These are phyloP conservation scores for Eledona agricola DNA, from an alignment of 2,888 invertebrate genomes.

Conservation along the genomic window DNA sequence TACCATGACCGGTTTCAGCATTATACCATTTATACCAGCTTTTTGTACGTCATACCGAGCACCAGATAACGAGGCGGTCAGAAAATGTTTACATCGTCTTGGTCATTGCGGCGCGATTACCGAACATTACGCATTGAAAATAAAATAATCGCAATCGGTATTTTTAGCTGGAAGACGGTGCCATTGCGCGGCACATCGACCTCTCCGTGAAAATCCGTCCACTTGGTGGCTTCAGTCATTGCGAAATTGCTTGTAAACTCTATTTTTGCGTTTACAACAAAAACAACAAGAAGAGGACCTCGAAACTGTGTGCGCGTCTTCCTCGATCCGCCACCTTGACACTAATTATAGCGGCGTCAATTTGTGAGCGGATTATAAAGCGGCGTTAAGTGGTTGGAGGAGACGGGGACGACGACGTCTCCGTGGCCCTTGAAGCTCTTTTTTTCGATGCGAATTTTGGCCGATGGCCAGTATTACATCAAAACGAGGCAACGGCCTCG, in stretches of 20 bases:
- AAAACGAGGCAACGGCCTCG: constrained; percentile 41
- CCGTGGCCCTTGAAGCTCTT: constrained; percentile 14
- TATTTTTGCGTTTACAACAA: constrained; percentile 20
- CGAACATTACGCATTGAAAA: constrained; percentile 26
- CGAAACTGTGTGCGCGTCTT: no score
- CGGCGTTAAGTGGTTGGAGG: background rate
- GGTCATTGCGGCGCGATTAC: no score
- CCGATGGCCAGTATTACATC: constrained; percentile 40
- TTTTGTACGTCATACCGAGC: no score
- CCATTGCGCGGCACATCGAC: constrained; percentile 38
- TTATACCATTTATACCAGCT: no score
- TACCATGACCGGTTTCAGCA: no score
- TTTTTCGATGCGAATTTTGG: constrained; percentile 43
- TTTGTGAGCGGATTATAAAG: no score
- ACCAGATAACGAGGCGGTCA: no score
- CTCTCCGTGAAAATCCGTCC: constrained; percentile 25
- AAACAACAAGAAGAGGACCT: no score
- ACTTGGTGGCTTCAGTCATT: constrained; percentile 34
- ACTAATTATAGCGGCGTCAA: no score
- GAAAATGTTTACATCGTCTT: no score
- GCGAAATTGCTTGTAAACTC: constrained; percentile 14
- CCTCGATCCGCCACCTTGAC: no score
- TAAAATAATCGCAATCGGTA: constrained; percentile 34
- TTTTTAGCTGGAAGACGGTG: constrained; percentile 35
- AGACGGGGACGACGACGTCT: constrained; percentile 1